phyloP scores from a whole-genome alignment of 2,113 vertebrate genomes.

The Cinclus cinclus region DNA sequence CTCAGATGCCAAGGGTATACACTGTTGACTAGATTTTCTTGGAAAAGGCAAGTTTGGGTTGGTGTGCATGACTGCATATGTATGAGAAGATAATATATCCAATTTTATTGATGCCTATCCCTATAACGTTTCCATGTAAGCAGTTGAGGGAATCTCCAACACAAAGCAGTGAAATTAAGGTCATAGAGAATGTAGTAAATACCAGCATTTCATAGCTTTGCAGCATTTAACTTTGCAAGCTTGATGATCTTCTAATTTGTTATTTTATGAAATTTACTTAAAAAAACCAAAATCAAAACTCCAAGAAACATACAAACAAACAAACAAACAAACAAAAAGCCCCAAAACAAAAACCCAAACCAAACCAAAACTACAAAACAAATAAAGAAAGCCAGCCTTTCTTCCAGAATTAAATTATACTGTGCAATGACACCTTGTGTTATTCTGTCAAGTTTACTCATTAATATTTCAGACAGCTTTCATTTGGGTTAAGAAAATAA shows the following conservation, averaged over 20 bases:
- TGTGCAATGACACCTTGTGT: not conserved
- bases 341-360: not conserved
- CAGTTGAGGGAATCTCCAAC: not conserved
- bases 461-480: not conserved
- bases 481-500: not conserved
- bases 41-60: not conserved
- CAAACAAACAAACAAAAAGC: not conserved
- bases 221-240: not conserved
- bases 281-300: fast-evolving
- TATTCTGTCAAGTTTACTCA: not conserved
- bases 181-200: not conserved
- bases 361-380: not conserved
- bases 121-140: not conserved
- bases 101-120: not conserved
- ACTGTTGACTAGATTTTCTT: not conserved
- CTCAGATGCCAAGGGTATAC: not conserved
- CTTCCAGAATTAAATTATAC: not conserved
- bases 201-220: not conserved
- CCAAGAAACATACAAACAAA: not conserved
- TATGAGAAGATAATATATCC: not conserved
- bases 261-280: not conserved
- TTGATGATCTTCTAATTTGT: not conserved
- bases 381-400: fast-evolving
- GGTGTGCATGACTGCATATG: not conserved
- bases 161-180: not conserved